Evolutionary conservation across 2,888 invertebrate genomes (phyloP), one percentile per base, ranked within the genome.

Genomic region (Diogma glabrata): DNA sequence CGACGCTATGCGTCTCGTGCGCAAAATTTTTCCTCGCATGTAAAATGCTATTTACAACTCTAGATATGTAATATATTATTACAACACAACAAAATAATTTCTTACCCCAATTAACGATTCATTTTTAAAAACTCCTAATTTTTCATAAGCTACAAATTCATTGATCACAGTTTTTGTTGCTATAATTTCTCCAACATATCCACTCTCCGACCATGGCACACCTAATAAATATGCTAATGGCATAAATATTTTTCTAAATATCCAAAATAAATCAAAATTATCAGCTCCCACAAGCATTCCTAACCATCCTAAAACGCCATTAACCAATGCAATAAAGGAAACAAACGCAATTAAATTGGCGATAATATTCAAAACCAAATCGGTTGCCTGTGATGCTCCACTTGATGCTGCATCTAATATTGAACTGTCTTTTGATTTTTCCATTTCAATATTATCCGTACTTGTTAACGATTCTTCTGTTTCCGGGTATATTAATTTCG

Each of bases 341-440:
- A 96, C 80, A 63, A 95, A 94, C 0, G 94, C 93, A 1, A 97
- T 83, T 12, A 97, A 75, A 61, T 94, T 95, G 8, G 94, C 91
- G 5, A 87, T 78, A 54, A 97, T 92, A 57, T 90, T 90, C 8
- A 88, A 73, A 9, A 95, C 79, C 3, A 97, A 74, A 0, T 81
- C 74, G 3, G 91, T 81, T 1, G 88, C 92, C 60, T 82, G 79
- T 9, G 79, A 74, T 0, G 93, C 94, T 0, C 97, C 97, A 60
- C 87, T 84, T 1, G 87, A 82, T 0, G 93, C 94, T 0, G 96
- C 96, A 59, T 96, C 94, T 22, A 97, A 69, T 0, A 88, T 75
- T 50, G 92, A 93, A 2, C 81, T 76, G 63, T 91, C 90, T 58
- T 84, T 73, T 48, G 80, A 80, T 65, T 78, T 73, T 28, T 81